phyloP scores from a whole-genome alignment of 2,797 vertebrate species.

The Alfaro cultratus region DNA sequence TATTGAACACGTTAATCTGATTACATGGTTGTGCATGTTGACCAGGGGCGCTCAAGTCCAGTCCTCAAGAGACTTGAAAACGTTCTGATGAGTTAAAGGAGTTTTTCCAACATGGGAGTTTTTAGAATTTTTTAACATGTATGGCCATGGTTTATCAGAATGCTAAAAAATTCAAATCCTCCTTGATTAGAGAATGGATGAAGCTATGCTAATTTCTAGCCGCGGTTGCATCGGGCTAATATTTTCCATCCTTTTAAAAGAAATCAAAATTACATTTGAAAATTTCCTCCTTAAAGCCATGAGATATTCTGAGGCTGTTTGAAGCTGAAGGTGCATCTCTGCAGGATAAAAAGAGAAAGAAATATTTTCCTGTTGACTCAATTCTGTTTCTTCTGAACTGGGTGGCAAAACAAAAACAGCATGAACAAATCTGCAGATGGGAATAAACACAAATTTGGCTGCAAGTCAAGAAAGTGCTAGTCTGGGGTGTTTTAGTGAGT shows the following conservation, averaged over 20 bases:
- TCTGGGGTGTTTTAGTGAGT: conserved; percentile 48
- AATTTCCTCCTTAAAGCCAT: conserved; percentile 6
- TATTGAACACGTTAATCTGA: neutral
- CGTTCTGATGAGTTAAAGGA: neutral
- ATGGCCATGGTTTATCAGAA: neutral
- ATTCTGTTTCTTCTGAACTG: conserved; percentile 32
- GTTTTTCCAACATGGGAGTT: neutral
- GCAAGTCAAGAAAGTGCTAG: conserved; percentile 55
- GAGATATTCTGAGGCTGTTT: neutral
- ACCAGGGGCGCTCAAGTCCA: no score
- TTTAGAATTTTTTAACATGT: neutral
- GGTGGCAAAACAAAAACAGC: conserved; percentile 30
- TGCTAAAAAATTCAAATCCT: neutral
- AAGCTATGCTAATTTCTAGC: conserved; percentile 31
- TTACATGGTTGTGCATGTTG: neutral
- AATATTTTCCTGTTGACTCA: neutral
- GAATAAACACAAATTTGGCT: conserved; percentile 59
- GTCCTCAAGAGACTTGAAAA: no score
- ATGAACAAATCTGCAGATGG: conserved; percentile 41
- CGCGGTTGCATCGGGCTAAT: neutral
- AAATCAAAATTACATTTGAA: conserved; percentile 4
- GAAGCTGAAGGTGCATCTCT: conserved; percentile 12
- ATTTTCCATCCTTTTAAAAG: neutral
- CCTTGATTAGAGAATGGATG: conserved; percentile 31
- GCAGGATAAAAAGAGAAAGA: neutral